Percentiles rank a stretch among this genome's conserved stretches.
These are phyloP conservation scores for Esox masquinongy DNA, from an alignment of 2,797 vertebrate species.

Conservation along the genomic window DNA sequence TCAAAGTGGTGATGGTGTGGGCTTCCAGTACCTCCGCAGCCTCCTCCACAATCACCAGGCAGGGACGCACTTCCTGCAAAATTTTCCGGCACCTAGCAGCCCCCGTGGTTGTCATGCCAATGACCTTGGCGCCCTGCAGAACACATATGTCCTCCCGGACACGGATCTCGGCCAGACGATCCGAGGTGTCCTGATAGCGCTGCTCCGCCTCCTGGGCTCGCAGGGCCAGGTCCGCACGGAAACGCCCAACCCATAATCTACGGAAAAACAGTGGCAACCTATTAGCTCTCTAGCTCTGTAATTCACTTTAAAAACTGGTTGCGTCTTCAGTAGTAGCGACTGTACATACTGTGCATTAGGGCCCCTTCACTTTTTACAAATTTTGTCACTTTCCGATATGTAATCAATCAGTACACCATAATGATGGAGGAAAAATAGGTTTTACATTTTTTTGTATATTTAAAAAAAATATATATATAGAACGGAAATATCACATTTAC, in stretches of 20 bases:
- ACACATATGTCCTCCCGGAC: slow-evolving; percentile 79
- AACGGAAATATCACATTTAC: no score
- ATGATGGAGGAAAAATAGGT: no score
- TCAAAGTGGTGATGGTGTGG: slow-evolving; percentile 90
- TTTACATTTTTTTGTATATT: no score
- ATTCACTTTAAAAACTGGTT: not conserved
- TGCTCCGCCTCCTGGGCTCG: slow-evolving; percentile 66
- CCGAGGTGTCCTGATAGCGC: slow-evolving; percentile 79
- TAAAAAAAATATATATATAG: no score
- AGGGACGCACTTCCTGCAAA: slow-evolving; percentile 82
- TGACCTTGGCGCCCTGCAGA: slow-evolving; percentile 80
- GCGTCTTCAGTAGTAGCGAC: no score
- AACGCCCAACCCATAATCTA: slow-evolving; percentile 86
- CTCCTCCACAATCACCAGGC: slow-evolving; percentile 90
- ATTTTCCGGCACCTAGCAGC: slow-evolving; percentile 87
- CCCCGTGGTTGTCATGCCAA: slow-evolving; percentile 97
- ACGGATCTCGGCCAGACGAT: slow-evolving; percentile 82
- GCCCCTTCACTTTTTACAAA: no score
- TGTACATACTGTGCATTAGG: no score
- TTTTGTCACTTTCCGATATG: no score
- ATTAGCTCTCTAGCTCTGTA: not conserved
- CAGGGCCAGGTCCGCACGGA: slow-evolving; percentile 73
- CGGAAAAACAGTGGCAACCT: slow-evolving; percentile 22
- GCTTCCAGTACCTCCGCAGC: slow-evolving; percentile 95
- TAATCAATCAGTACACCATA: no score